Evolutionary conservation across 2,888 invertebrate genomes (phyloP).

Genomic region (Homarus gammarus): DNA sequence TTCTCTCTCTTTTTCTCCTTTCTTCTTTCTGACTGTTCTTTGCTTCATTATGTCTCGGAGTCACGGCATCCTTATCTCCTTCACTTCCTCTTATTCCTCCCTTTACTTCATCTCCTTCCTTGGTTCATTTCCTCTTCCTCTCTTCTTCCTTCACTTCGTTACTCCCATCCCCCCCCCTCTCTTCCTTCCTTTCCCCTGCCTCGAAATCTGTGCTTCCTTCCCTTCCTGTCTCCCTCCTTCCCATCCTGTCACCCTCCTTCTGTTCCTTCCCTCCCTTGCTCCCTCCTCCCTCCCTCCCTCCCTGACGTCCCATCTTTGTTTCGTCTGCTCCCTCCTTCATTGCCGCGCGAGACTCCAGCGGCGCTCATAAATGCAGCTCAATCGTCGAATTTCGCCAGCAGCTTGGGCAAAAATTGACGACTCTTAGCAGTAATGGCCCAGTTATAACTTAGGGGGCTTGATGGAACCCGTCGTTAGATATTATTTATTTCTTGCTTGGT

Average conservation of each 20-base stretch:
- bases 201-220: neutral
- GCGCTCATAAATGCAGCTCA: conserved; percentile 41
- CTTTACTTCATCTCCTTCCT: neutral
- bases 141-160: too few species aligned
- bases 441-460: conserved; percentile 53
- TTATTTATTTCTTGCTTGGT: conserved; percentile 46
- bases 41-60: neutral
- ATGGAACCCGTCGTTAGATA: conserved; percentile 59
- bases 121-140: neutral
- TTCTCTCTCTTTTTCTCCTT: neutral
- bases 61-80: neutral
- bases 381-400: conserved; percentile 43
- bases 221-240: neutral
- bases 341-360: conserved; percentile 9
- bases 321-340: neutral
- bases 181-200: neutral
- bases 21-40: neutral
- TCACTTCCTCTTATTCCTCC: neutral
- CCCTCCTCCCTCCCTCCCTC: neutral
- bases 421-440: conserved; percentile 46
- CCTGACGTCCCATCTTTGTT: neutral
- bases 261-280: neutral
- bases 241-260: neutral
- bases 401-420: conserved; percentile 63
- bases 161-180: neutral